Evolutionary conservation across 2,797 vertebrate genomes (phyloP).

Genomic region (Pelobates cultripes): DNA sequence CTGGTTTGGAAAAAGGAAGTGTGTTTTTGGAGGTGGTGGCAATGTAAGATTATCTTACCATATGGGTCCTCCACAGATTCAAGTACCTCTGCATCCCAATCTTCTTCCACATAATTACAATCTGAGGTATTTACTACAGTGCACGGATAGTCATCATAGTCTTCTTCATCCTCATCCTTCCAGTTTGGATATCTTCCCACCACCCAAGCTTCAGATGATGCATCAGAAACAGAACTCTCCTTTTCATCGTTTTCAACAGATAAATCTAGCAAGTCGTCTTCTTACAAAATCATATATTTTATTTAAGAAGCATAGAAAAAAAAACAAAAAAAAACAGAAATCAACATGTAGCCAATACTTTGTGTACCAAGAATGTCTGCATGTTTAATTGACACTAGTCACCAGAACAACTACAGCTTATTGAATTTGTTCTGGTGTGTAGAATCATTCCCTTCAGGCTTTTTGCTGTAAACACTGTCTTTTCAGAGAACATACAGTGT

Average conservation of each 20-base stretch:
- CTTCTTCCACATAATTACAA: slow-evolving; percentile 57
- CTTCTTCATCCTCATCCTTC: background rate
- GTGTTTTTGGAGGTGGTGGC: background rate
- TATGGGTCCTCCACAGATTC: slow-evolving; percentile 62
- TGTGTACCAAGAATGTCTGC: too few species aligned
- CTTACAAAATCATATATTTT: background rate
- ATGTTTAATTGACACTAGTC: too few species aligned
- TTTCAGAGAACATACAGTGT: too few species aligned
- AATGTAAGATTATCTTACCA: slow-evolving; percentile 61
- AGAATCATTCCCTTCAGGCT: too few species aligned
- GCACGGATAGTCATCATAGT: background rate
- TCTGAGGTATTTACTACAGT: background rate
- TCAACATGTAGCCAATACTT: too few species aligned
- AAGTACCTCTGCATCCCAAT: slow-evolving; percentile 73
- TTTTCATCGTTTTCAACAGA: background rate
- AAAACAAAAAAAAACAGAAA: too few species aligned
- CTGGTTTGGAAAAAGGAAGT: too few species aligned
- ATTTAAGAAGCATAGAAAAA: too few species aligned
- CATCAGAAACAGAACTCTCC: background rate
- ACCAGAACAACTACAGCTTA: too few species aligned
- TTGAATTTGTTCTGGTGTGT: too few species aligned
- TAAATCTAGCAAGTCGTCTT: background rate
- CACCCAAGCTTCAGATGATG: background rate
- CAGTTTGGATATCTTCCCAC: background rate
- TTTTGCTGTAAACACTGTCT: too few species aligned